Evolutionary conservation across 2,888 invertebrate species (phyloP), one percentile per base, ranked within the genome.

Genomic region (Drosophila yooni): DNA sequence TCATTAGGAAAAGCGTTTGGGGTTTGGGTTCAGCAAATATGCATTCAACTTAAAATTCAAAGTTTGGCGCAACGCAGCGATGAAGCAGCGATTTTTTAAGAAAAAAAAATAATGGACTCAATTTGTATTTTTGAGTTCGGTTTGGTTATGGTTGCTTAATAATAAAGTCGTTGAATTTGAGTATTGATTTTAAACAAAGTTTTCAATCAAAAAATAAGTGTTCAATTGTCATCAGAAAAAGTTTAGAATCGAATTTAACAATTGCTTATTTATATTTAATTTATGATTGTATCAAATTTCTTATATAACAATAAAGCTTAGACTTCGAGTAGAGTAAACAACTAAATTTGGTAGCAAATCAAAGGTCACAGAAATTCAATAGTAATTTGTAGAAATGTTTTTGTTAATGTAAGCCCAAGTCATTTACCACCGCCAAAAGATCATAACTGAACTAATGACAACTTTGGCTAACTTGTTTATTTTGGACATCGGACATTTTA

Each of bases 81-180:
- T 40, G 3, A 21, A 46, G 1, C n/a, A n/a, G 0, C 18, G 18
- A 38, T 8, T n/a, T 18, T n/a, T n/a, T 10, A 40, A 2, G 5
- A 21, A 21, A 11, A 5, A 3, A 5, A n/a, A n/a, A 40, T n/a
- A 21, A 1, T 0, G 0, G 0, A 11, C 11, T 21, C 5, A 43
- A 11, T 43, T 21, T 21, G 13, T 21, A 21, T 21, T 15, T 46
- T 15, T 25, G 0, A 46, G 21, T 7, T 21, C 21, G 8, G 2
- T 40, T 40, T 21, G 21, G 1, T 13, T 13, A 1, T 3, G 13
- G 10, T 11, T n/a, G 10, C n/a, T 21, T 43, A 21, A 43, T 21
- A 21, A 40, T 5, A 10, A n/a, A 5, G 8, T 18, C 8, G 0
- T 21, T 40, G 11, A n/a, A 40, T 10, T 10, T 40, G 11, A 13